Base-by-base conservation (phyloP, 2,113 vertebrate species). In the Austrofundulus limnaeus region DNA sequence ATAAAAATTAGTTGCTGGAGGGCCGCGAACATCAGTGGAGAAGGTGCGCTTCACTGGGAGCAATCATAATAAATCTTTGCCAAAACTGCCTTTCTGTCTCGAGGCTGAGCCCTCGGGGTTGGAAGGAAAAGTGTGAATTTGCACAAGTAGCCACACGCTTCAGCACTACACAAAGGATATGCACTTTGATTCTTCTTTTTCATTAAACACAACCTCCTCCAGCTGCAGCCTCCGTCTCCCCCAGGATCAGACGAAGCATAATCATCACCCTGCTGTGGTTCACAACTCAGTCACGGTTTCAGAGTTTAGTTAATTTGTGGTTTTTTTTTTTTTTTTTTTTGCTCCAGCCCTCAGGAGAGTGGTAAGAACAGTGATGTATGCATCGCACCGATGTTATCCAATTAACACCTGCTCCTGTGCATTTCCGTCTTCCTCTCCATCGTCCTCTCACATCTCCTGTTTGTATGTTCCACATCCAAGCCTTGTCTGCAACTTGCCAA, bases 391-490 rank as follows among this genome's bases (percentile, higher is more conserved):
- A 80, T 80, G 76, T 72, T 47, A n/a, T 77, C 78, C 72, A 86
- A 88, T 90, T 85, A 85, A 83, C 82, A 85, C 83, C 61, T 78
- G 66, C 59, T 70, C 72, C 11, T 20, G 19, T 50, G 69, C 66
- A 69, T 81, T n/a, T 0, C 14, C 1, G 6, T 45, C 49, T 78
- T 75, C 58, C 72, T 79, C 67, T 21, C 37, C 8, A 13, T 68
- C 49, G 55, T 20, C 17, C 45, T 66, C 39, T 63, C 58, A 54
- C 57, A 17, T 75, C 46, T 46, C 15, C 34, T 1, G 12, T 61
- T 59, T 60, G 61, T 49, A 54, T 54, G 42, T 59, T 65, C 51
- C 23, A 20, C 59, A 61, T 66, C 38, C n/a, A 15, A 46, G 31
- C 19, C 57, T 69, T 49, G 51, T 76, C 66, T 76, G 58, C 59